Conservation (phyloP, 2,113 vertebrate genomes). For the Psilopogon haemacephalus region DNA sequence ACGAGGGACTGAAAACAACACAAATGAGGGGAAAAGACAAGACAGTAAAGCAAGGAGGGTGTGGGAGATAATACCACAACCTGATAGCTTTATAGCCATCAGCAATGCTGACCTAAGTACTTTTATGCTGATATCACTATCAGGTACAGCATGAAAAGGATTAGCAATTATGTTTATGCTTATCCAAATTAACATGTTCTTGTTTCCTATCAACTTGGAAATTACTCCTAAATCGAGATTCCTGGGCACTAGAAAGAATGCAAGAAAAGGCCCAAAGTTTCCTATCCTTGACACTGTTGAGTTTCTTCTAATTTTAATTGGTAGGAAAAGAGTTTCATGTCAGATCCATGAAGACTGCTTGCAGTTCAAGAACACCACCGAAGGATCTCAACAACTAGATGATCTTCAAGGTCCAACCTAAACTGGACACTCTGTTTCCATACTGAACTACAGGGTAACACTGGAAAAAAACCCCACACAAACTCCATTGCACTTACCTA, state of each 20-base stretch:
- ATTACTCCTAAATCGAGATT: background rate
- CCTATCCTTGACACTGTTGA: background rate
- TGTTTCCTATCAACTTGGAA: background rate
- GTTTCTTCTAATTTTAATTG: background rate
- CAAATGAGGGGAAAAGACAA: background rate
- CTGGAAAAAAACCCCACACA: background rate
- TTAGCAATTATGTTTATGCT: background rate
- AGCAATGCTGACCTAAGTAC: background rate
- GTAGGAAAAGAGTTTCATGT: background rate
- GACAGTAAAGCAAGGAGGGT: background rate
- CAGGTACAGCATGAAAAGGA: background rate
- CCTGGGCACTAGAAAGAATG: background rate
- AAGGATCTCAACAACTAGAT: background rate
- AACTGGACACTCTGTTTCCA: background rate
- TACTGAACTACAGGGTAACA: background rate
- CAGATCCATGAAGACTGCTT: background rate
- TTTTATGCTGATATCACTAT: background rate
- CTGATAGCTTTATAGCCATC: background rate
- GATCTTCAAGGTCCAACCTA: no score
- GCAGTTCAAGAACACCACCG: background rate
- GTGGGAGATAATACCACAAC: background rate
- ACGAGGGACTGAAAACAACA: background rate
- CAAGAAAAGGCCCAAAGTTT: background rate
- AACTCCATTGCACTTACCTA: conserved; percentile 76
- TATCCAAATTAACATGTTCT: background rate